Conservation (phyloP, 2,888 invertebrate genomes). For the Acanthosoma haemorrhoidale region DNA sequence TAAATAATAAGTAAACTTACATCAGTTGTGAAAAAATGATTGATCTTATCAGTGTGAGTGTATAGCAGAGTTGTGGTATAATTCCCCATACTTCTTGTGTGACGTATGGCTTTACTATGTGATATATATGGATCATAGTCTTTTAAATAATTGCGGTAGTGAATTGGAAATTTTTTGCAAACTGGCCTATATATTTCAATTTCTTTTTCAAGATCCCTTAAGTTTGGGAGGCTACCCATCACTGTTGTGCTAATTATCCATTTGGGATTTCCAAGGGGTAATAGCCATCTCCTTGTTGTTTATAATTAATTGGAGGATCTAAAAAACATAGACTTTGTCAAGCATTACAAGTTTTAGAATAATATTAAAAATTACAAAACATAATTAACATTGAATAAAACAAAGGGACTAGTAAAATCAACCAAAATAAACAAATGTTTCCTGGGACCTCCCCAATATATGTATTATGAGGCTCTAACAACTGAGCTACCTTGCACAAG, state of each 20-base stretch:
- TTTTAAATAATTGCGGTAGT: constrained; percentile 9
- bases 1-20: constrained; percentile 9
- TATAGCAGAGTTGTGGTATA: constrained; percentile 30
- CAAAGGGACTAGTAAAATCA: no score
- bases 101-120: constrained; percentile 28
- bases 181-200: constrained; percentile 19
- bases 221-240: constrained; percentile 37
- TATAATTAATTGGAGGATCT: not conserved
- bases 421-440: no score
- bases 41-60: constrained; percentile 29
- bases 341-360: no score
- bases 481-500: no score
- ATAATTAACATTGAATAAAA: no score
- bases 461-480: no score
- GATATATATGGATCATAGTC: constrained; percentile 16
- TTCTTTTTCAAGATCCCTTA: constrained; percentile 33
- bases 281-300: not conserved
- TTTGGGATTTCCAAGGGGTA: not conserved
- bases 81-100: constrained; percentile 33
- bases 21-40: constrained; percentile 33
- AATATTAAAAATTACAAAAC: no score
- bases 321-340: no score
- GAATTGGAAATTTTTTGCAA: constrained; percentile 14
- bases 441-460: no score
- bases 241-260: constrained; percentile 13